Base-by-base conservation (phyloP, 2,888 invertebrate species). In the Ennomos quercinarius region DNA sequence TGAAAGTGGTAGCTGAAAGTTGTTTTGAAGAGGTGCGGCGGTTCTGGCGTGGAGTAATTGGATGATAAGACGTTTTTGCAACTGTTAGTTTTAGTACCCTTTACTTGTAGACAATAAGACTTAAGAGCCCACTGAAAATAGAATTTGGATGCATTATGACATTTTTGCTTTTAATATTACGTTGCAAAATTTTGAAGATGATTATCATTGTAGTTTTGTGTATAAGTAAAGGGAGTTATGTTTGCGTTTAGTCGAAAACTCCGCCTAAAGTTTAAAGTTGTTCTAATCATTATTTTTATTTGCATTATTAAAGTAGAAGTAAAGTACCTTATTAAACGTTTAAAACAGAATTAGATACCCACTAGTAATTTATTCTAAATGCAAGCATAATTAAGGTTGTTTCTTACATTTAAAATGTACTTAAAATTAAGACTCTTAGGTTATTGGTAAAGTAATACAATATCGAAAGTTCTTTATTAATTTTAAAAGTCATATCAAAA, bases 1-100 rank as follows among this genome's bases (percentile, higher is more conserved):
- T 93, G 27, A 84, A 83, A 51, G 88, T 93, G 0, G 93, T 94
- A 0, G 93, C 93, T 0, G 87, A 88, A 9, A 94, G 94, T 76
- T 90, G 94, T 63, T 84, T 81, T 56, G 90, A 92, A 56, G 93
- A 93, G 66, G 77, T 93, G 6, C 72, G 84, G 10, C 78, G 89
- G 0, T 84, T 82, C 39, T 93, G 91, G 90, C 70, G 71, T 8
- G 87, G 88, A 5, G 66, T 91, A 3, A 70, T 90, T 36, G 86
- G 82, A 80, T 89, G 78, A 84, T 69, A 27, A 27, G 0, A 27
- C 57, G 38, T 40, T 42, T 53, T 36, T 17, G 17, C 1, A 17
- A 47, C 49, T 51, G 61, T 46, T 10, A 10, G n/a, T 53, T 8
- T 45, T 3, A 42, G 12, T 13, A 42, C 10, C 10, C 44, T 35